Percentiles rank a stretch among this genome's conserved stretches.
Evolutionary conservation across 2,888 invertebrate species (phyloP).

Genomic region (Apotomis turbidana): DNA sequence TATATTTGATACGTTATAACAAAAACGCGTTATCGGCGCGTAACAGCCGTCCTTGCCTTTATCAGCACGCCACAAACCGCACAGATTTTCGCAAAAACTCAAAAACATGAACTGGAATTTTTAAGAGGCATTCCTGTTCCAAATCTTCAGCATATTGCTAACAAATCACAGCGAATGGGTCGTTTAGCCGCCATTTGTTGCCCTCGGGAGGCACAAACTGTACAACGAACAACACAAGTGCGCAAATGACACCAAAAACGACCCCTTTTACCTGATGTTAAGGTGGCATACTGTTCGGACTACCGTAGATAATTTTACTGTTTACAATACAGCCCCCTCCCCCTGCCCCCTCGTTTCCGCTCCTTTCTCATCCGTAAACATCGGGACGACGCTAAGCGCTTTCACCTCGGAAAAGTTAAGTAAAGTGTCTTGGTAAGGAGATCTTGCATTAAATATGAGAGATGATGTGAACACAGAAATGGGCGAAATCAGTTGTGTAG

Average conservation of each 20-base stretch:
- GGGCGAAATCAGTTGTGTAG: not conserved
- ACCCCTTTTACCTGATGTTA: conserved; percentile 13
- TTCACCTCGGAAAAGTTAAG: conserved; percentile 69
- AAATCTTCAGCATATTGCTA: conserved; percentile 82
- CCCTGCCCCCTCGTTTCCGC: conserved; percentile 61
- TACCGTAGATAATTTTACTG: conserved; percentile 62
- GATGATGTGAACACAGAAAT: conserved; percentile 1
- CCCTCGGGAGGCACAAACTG: conserved; percentile 56
- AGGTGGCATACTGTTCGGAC: not conserved
- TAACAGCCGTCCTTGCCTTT: not conserved
- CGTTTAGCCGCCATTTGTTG: conserved; percentile 82
- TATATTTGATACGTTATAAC: not conserved
- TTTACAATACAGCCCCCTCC: conserved; percentile 70
- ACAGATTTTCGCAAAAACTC: conserved; percentile 52
- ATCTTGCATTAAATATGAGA: conserved; percentile 30
- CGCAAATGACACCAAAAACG: conserved; percentile 29
- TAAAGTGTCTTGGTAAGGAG: conserved; percentile 51
- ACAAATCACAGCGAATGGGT: conserved; percentile 83
- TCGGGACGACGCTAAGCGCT: conserved; percentile 73
- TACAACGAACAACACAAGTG: conserved; percentile 28
- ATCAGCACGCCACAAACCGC: conserved; percentile 43
- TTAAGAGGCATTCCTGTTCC: conserved; percentile 72
- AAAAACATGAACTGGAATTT: conserved; percentile 61
- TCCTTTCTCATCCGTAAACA: conserved; percentile 78
- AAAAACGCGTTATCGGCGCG: not conserved